Evolutionary conservation across 2,797 vertebrate genomes (phyloP).

Genomic region (Acanthurus leucopareius): DNA sequence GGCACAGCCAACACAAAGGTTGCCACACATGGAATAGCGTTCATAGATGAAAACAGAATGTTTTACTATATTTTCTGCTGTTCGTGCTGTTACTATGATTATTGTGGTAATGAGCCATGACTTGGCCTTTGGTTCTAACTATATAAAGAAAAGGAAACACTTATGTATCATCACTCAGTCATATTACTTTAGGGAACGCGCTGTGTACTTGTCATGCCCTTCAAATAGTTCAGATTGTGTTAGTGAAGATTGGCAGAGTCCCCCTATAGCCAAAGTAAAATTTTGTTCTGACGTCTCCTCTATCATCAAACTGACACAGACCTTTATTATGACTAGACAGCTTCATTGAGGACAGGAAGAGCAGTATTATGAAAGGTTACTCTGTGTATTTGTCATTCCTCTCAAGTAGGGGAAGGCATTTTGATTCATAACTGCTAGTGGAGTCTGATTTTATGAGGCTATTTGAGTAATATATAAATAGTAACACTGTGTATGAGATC

Average conservation of each 20-base stretch:
- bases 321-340: slow-evolving; percentile 27
- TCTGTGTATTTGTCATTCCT: neutral
- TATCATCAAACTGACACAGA: slow-evolving; percentile 10
- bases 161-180: slow-evolving; percentile 51
- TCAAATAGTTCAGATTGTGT: slow-evolving; percentile 25
- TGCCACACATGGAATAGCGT: too few relatives aligned
- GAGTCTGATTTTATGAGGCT: neutral
- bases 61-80: neutral
- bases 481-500: neutral
- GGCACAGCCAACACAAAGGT: too few relatives aligned
- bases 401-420: neutral
- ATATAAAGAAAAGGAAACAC: slow-evolving; percentile 17
- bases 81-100: neutral
- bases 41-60: neutral
- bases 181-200: slow-evolving; percentile 40
- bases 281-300: slow-evolving; percentile 9
- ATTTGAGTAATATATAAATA: neutral
- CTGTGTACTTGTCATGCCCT: slow-evolving; percentile 4
- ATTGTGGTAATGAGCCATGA: slow-evolving; percentile 5
- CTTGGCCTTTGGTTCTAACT: slow-evolving; percentile 16
- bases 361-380: neutral
- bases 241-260: slow-evolving; percentile 24
- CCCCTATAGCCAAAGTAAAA: neutral
- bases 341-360: slow-evolving; percentile 23
- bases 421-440: neutral